Evolutionary conservation across 2,113 vertebrate genomes (phyloP).

Genomic region (Porphyrio hochstetteri): DNA sequence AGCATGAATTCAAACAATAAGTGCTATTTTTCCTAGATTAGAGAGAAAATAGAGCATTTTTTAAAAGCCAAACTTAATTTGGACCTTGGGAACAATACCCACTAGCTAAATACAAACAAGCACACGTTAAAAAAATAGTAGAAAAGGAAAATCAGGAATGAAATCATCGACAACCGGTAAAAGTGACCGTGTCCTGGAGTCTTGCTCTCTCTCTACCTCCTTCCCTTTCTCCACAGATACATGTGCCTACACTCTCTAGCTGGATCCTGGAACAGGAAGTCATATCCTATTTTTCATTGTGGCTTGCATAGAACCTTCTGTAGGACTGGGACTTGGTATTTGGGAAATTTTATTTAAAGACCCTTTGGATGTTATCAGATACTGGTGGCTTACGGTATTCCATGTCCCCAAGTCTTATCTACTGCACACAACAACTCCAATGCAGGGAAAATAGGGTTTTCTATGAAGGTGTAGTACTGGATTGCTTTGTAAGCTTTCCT

Average conservation of each 20-base stretch:
- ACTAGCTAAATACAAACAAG: background rate
- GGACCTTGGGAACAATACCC: background rate
- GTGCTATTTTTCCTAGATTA: background rate
- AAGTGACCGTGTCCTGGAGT: background rate
- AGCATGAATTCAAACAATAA: background rate
- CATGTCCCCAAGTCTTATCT: background rate
- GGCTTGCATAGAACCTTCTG: background rate
- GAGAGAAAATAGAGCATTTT: background rate
- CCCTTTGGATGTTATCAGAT: fast-evolving
- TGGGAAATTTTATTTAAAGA: background rate
- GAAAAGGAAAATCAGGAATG: background rate
- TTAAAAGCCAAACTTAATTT: background rate
- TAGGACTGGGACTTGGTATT: background rate
- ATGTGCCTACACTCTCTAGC: no score
- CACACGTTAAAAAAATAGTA: no score
- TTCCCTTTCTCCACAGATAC: background rate
- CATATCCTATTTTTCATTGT: background rate
- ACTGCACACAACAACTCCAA: no score
- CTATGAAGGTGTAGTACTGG: background rate
- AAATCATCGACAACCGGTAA: background rate
- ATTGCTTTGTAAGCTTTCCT: background rate
- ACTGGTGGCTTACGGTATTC: background rate
- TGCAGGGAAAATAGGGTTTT: background rate
- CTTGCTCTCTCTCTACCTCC: background rate
- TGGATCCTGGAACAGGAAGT: background rate